Evolutionary conservation across 2,113 vertebrate genomes (phyloP).

Genomic region (Cinclus mexicanus): DNA sequence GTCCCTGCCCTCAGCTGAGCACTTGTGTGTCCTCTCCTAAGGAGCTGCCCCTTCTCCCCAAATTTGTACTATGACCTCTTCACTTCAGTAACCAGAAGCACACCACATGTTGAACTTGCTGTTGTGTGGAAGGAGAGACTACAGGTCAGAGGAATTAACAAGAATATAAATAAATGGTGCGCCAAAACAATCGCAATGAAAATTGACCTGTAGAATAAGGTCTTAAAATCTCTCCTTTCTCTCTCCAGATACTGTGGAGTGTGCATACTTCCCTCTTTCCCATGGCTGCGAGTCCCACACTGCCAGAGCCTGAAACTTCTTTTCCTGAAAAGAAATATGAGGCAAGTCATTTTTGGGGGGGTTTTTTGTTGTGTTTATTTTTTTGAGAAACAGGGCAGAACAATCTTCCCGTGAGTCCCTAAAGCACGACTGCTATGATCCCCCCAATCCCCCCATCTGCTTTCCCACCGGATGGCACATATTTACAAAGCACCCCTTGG

Average conservation of each 20-base stretch:
- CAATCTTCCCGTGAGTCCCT: not conserved
- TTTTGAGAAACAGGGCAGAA: not conserved
- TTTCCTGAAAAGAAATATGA: not conserved
- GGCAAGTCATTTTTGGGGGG: too few species aligned
- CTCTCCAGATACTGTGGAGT: not conserved
- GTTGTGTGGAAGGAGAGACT: not conserved
- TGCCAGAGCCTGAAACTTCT: not conserved
- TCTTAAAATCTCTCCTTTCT: not conserved
- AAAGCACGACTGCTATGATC: constrained; percentile 4
- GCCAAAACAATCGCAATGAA: not conserved
- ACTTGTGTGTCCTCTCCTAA: not conserved
- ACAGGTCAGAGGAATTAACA: not conserved
- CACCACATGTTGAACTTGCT: not conserved
- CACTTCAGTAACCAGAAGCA: not conserved
- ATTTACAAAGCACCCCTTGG: constrained; percentile 7
- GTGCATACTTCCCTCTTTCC: not conserved
- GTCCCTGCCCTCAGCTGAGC: not conserved
- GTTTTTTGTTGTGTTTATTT: too few species aligned
- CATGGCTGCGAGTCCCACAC: not conserved
- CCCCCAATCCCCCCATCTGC: not conserved
- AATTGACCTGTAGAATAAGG: not conserved
- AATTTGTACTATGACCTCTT: not conserved
- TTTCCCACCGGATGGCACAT: not conserved
- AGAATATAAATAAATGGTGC: not conserved
- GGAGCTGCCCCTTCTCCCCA: not conserved